These are phyloP conservation scores for Peromyscus leucopus DNA, from an alignment of 2,113 vertebrate genomes.

Conservation along the genomic window DNA sequence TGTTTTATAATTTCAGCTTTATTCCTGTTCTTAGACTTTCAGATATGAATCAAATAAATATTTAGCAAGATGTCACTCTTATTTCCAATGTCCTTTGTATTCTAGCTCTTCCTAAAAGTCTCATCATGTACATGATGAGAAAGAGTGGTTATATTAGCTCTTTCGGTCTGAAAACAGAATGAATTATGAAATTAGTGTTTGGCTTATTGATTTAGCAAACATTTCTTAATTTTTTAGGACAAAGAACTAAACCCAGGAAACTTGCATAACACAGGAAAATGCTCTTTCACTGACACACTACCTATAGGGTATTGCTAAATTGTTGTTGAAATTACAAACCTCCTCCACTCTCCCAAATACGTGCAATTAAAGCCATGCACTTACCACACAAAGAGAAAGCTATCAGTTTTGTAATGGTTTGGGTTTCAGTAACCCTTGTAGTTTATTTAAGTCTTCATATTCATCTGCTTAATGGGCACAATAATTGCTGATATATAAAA, in stretches of 20 bases:
- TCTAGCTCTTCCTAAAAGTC: not conserved
- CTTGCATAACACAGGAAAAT: not conserved
- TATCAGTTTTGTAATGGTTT: not conserved
- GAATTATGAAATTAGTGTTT: not conserved
- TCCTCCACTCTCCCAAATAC: not conserved
- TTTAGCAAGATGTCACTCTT: not conserved
- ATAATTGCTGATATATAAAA: not conserved
- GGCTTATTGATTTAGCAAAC: not conserved
- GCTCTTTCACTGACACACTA: not conserved
- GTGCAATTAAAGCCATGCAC: not conserved
- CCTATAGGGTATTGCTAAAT: not conserved
- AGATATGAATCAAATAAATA: not conserved
- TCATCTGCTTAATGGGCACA: conserved; percentile 1
- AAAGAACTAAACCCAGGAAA: not conserved
- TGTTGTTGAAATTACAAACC: not conserved
- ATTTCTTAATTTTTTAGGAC: not conserved
- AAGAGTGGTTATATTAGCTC: not conserved
- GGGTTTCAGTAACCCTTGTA: not conserved
- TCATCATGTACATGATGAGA: too few relatives aligned
- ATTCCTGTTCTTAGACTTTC: not conserved
- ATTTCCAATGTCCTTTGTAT: not conserved
- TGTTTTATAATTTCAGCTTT: not conserved
- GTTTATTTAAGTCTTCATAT: not conserved
- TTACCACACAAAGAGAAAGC: not conserved
- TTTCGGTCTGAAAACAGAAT: not conserved